Base-by-base conservation (phyloP, 2,113 vertebrate species). In the Bolborhynchus lineola region DNA sequence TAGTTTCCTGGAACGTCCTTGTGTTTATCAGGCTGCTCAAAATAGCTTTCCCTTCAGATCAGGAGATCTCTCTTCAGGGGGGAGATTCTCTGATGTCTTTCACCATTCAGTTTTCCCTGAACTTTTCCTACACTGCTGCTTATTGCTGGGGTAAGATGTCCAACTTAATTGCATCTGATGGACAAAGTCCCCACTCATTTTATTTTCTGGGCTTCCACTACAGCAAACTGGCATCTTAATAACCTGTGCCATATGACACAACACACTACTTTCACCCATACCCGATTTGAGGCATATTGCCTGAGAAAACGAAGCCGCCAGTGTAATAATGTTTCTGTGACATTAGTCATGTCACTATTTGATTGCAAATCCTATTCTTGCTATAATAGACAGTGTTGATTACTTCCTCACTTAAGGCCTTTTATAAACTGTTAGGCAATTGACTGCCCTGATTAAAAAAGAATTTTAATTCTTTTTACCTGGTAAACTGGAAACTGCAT, bases 371-470 rank as follows among this genome's bases (percentile, higher is more conserved):
- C 55, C 82, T 74, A 83, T 92, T 94, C 82, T 92, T 86, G 87
- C 79, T 74, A 7, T 63, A 80, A 95, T 2, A 94, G 78, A 90
- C 44, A 65, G 71, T 46, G 75, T 68, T 96, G 90, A 96, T 96
- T 95, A 88, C 86, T 97, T 97, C 94, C 95, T 96, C 93, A 96
- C 88, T 97, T 90, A 93, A 93, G 69, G 68, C 64, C 64, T 86
- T 95, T 94, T 75, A 93, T 92, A 59, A 92, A 80, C 75, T 81
- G n/a, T 21, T 44, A 74, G 59, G 93, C 60, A 95, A 92, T 92
- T 92, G 79, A 90, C 50, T 93, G 71, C 18, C 76, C 76, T 96
- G 92, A 94, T 97, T 92, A 88, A 95, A 93, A 93, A 92, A 64
- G 71, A 96, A 80, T n/a, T n/a, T n/a, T n/a, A n/a, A n/a, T n/a